These are phyloP conservation scores for Chlorodrepanis virens DNA, from an alignment of 2,113 vertebrate genomes.

Conservation along the genomic window DNA sequence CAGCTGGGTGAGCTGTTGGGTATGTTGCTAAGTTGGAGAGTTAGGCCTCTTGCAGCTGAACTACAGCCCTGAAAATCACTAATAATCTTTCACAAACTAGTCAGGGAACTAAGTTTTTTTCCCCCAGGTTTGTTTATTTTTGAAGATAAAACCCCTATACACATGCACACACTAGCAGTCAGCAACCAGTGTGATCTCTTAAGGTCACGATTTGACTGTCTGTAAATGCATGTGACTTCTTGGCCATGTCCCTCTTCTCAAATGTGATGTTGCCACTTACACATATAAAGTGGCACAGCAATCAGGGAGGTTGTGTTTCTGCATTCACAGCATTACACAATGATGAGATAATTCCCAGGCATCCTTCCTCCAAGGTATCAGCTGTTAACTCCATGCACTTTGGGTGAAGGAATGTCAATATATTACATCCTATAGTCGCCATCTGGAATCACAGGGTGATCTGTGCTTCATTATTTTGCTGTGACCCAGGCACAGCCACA, in stretches of 20 bases:
- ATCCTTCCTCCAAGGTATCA: neutral
- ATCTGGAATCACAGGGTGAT: neutral
- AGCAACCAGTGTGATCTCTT: neutral
- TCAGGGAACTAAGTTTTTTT: neutral
- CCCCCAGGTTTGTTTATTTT: neutral
- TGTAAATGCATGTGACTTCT: neutral
- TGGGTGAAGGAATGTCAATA: neutral
- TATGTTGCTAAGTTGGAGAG: neutral
- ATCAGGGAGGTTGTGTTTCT: neutral
- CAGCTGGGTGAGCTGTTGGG: neutral
- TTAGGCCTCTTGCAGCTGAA: neutral
- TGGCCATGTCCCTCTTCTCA: neutral
- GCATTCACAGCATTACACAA: neutral
- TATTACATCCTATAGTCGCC: neutral
- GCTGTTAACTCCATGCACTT: neutral
- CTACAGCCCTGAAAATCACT: constrained; percentile 3
- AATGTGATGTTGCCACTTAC: neutral
- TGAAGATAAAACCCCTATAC: neutral
- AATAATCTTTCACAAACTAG: neutral
- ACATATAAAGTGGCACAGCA: neutral
- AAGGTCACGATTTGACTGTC: neutral
- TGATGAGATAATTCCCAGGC: neutral
- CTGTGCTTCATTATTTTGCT: neutral
- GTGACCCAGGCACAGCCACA: neutral
- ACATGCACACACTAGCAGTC: neutral